A percentile compares a stretch with the other conserved stretches of the same genome.
These are phyloP conservation scores for Phyllotreta cruciferae DNA, from an alignment of 2,888 invertebrate species.

Conservation along the genomic window DNA sequence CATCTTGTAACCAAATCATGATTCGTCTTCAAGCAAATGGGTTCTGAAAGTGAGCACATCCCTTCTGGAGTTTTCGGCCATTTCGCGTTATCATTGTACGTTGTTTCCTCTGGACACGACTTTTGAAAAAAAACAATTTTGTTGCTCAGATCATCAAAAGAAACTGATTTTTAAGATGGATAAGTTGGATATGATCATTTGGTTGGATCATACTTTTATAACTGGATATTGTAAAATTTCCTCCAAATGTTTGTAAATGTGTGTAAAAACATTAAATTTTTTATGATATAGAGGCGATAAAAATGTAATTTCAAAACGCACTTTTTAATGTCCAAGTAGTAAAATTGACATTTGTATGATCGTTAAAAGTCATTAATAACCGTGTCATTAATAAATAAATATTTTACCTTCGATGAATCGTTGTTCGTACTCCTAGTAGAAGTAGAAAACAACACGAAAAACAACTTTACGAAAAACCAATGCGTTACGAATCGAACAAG, in stretches of 20 bases:
- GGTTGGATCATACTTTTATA: no score
- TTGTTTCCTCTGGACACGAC: slow-evolving; percentile 19
- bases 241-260: no score
- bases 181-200: neutral
- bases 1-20: slow-evolving; percentile 21
- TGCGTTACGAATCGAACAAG: slow-evolving; percentile 15
- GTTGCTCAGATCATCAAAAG: neutral
- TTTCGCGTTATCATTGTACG: neutral
- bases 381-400: neutral
- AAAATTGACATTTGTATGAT: neutral
- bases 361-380: neutral
- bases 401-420: slow-evolving; percentile 17
- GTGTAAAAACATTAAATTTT: no score
- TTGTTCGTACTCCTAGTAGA: slow-evolving; percentile 21
- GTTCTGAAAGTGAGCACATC: slow-evolving; percentile 16
- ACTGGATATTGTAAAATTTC: no score
- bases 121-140: slow-evolving; percentile 3
- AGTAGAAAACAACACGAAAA: slow-evolving; percentile 21
- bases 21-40: slow-evolving; percentile 4
- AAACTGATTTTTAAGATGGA: neutral
- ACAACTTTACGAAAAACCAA: slow-evolving; percentile 27
- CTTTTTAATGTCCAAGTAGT: no score
- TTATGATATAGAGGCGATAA: no score
- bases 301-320: neutral
- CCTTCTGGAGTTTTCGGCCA: slow-evolving; percentile 30